Conservation (phyloP, 2,888 invertebrate species). For the Tetanocera ferruginea region DNA sequence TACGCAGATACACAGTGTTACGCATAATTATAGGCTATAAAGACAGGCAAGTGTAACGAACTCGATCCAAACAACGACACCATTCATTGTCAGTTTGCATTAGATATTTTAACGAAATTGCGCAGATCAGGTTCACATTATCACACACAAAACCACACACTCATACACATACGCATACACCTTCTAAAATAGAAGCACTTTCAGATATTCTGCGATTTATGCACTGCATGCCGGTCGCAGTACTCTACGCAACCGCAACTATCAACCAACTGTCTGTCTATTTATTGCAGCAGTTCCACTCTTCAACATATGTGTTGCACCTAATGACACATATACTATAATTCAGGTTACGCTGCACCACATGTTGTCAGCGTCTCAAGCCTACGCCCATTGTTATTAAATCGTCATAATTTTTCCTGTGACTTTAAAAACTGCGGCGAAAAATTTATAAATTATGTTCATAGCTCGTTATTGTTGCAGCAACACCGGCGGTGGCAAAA, state of each 20-base stretch:
- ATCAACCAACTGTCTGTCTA: neutral
- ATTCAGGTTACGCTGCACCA: neutral
- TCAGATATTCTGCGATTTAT: constrained; percentile 9
- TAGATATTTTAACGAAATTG: neutral
- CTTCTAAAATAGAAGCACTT: neutral
- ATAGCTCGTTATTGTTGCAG: neutral
- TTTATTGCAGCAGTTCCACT: constrained; percentile 1
- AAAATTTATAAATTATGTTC: neutral
- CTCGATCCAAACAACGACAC: neutral
- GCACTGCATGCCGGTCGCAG: constrained; percentile 21
- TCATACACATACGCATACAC: neutral
- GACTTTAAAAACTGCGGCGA: too few species aligned
- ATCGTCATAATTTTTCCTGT: constrained; percentile 19
- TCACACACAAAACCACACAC: neutral
- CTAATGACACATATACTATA: neutral
- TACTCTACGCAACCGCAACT: too few species aligned
- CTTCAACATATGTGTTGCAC: neutral
- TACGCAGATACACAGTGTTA: constrained; percentile 16
- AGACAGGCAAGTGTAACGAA: constrained; percentile 2
- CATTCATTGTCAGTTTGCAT: neutral
- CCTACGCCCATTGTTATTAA: constrained; percentile 40
- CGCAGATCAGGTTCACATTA: constrained; percentile 22
- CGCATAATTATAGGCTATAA: constrained; percentile 20
- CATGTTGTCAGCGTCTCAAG: constrained; percentile 4
- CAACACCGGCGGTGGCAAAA: neutral